phyloP scores from a whole-genome alignment of 2,888 invertebrate genomes.

The Apoda limacodes region DNA sequence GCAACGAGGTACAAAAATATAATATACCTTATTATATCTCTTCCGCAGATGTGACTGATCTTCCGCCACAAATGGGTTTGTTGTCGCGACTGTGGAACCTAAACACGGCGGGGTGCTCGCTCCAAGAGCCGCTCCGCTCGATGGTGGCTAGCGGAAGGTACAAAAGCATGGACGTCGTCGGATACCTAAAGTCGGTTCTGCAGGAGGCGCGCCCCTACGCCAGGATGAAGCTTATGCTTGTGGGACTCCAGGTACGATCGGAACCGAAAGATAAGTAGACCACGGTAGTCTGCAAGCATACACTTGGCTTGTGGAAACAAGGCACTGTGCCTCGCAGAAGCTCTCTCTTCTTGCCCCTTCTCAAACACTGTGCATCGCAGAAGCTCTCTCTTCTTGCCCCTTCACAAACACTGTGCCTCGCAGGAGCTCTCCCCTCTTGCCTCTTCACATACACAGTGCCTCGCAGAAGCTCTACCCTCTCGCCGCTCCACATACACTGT shows the following conservation, averaged over 20 bases:
- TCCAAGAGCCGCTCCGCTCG: slow-evolving; percentile 87
- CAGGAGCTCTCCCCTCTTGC: too few species aligned
- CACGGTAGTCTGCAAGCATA: too few species aligned
- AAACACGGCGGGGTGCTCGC: slow-evolving; percentile 88
- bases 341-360: too few species aligned
- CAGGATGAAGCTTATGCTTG: slow-evolving; percentile 96
- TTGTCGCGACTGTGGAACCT: slow-evolving; percentile 96
- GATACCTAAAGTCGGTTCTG: slow-evolving; percentile 85
- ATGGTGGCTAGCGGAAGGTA: slow-evolving; percentile 94
- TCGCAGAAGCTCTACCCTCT: too few species aligned
- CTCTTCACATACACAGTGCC: too few species aligned
- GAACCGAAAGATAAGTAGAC: too few species aligned
- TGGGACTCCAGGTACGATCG: slow-evolving; percentile 79
- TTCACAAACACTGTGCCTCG: too few species aligned
- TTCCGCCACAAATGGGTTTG: slow-evolving; percentile 96
- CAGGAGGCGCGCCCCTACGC: slow-evolving; percentile 95
- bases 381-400: too few species aligned
- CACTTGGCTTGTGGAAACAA: too few species aligned
- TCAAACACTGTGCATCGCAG: too few species aligned
- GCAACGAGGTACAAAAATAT: not conserved
- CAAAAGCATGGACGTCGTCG: slow-evolving; percentile 95
- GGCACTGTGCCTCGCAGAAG: too few species aligned
- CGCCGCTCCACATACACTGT: too few species aligned
- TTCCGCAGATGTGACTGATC: slow-evolving; percentile 78
- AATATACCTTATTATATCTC: slow-evolving; percentile 2